Base-by-base conservation (phyloP, 2,888 invertebrate species). In the Drosophila melanocephala region DNA sequence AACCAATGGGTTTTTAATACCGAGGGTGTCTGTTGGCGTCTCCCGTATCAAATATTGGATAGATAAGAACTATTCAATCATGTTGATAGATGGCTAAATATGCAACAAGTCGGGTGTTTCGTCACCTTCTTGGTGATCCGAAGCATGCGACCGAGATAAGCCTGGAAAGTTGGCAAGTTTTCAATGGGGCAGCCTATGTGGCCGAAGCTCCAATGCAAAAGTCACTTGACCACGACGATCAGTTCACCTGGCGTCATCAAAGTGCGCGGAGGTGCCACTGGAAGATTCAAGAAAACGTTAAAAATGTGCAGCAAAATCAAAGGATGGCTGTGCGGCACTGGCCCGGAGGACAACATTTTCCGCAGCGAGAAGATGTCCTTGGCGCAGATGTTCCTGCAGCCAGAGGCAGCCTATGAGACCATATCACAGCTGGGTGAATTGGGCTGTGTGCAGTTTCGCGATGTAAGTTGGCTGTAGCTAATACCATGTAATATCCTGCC, bases 331-430 rank as follows among this genome's bases (percentile, higher is more conserved):
- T 79, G 52, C 32, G 77, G 89, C 67, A 50, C 73, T 28, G 73
- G 81, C 19, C 60, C 60, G 53, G 70, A 87, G 96, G 96, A 96
- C 94, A 95, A 96, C 87, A 95, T 97, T 94, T 97, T 97, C 94
- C 95, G 97, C 72, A 97, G 97, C 93, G 97, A 97, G 93, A 96
- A 97, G 94, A 98, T 98, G 98, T 96, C 96, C 71, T 94, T 97
- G 87, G 97, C 97, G 94, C 98, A 99, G 94, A 96, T 98, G 94
- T 98, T 98, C 94, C 96, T 98, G 87, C 98, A 98, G 94, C 97
- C 98, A 22, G 98, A 98, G 94, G 97, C 98, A 59, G 98, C 98
- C 0, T 99, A 98, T 94, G 96, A 96, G 87, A 97, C 98, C 80
- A 97, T 99, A 76, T 97, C 98, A 0, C 98, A 98, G 94, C 95